Conservation (phyloP, 2,888 invertebrate genomes). For the Pristionchus maxplancki region DNA sequence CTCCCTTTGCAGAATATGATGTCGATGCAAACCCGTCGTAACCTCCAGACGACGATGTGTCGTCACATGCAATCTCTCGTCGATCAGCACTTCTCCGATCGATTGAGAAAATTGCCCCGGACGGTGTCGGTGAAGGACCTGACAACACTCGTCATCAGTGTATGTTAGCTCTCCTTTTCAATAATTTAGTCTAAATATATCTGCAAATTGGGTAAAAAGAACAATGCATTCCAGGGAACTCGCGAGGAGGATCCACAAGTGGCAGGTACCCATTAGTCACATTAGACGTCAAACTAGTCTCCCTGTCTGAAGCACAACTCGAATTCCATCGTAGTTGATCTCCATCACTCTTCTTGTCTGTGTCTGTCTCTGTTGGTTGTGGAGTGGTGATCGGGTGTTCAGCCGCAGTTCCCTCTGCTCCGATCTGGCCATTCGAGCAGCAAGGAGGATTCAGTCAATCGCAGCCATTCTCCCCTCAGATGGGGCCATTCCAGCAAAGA, state of each 20-base stretch:
- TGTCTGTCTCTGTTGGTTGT: not conserved
- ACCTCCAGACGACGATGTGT: conserved; percentile 67
- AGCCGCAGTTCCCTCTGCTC: not conserved
- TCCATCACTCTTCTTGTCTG: not conserved
- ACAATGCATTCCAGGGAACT: conserved; percentile 19
- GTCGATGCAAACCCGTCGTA: conserved; percentile 62
- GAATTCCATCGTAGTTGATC: not conserved
- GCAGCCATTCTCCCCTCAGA: conserved; percentile 8
- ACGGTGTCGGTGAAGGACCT: conserved; percentile 65
- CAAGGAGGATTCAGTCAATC: not conserved
- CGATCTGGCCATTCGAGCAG: conserved; percentile 37
- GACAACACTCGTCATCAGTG: conserved; percentile 61
- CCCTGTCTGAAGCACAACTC: not conserved
- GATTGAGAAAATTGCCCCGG: conserved; percentile 63
- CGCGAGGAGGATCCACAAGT: conserved; percentile 47
- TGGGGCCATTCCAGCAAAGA: conserved; percentile 18
- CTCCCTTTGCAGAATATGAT: conserved; percentile 54
- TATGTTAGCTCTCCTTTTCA: conserved; percentile 10
- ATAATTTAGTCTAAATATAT: not conserved
- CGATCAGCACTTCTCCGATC: conserved; percentile 65
- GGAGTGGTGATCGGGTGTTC: conserved; percentile 11
- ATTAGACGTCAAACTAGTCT: not conserved
- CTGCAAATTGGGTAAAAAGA: not conserved
- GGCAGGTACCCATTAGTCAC: not conserved
- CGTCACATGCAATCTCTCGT: conserved; percentile 66